phyloP scores from a whole-genome alignment of 2,888 invertebrate genomes.

The Amblyjoppa fuscipennis region DNA sequence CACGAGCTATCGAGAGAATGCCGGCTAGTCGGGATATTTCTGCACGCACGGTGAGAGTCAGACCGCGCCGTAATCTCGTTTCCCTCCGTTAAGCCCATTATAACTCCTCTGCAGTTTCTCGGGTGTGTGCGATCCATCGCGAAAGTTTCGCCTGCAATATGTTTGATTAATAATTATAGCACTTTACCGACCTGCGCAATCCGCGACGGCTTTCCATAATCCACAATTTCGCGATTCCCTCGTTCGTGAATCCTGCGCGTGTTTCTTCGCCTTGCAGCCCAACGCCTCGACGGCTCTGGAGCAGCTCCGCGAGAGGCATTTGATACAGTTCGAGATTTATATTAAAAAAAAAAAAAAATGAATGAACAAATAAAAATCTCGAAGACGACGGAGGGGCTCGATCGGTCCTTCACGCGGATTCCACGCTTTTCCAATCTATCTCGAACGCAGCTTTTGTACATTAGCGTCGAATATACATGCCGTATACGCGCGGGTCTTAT shows the following conservation, averaged over 20 bases:
- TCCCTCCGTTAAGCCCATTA: constrained; percentile 76
- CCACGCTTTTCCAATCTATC: constrained; percentile 39
- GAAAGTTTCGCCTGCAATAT: constrained; percentile 72
- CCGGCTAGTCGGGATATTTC: constrained; percentile 34
- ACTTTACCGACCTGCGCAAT: constrained; percentile 66
- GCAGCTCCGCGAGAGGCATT: not conserved
- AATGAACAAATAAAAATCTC: constrained; percentile 11
- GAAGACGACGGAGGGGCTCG: constrained; percentile 28
- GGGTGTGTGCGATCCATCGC: constrained; percentile 66
- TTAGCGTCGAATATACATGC: constrained; percentile 5
- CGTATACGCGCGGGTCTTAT: constrained; percentile 75
- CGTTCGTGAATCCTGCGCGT: not conserved
- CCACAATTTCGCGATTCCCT: constrained; percentile 46
- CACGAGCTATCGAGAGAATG: constrained; percentile 17
- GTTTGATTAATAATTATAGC: constrained; percentile 79
- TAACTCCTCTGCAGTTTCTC: constrained; percentile 69
- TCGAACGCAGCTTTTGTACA: constrained; percentile 29
- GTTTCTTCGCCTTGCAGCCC: constrained; percentile 2
- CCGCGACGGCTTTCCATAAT: constrained; percentile 62
- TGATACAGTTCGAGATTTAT: not conserved
- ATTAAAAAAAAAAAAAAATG: too few relatives aligned
- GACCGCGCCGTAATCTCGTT: constrained; percentile 75
- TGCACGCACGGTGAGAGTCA: constrained; percentile 43
- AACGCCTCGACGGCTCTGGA: constrained; percentile 16
- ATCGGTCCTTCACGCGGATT: constrained; percentile 33